Conservation (phyloP, 2,113 vertebrate genomes). For the Mionectes macconnelli region DNA sequence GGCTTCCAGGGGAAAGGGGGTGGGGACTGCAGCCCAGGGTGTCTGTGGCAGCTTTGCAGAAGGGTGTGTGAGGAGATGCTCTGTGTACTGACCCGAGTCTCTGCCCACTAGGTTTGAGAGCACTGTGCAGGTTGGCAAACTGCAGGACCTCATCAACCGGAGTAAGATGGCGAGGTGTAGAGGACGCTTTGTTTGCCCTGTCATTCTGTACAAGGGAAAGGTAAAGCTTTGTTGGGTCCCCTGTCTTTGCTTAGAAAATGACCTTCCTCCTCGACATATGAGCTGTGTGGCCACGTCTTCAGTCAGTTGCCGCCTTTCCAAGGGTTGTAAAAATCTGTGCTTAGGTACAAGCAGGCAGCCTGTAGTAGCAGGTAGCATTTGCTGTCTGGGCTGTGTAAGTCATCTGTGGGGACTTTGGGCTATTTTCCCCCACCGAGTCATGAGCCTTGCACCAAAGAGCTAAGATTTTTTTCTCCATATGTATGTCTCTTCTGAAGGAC, state of each 20-base stretch:
- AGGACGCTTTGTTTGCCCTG: slow-evolving; percentile 94
- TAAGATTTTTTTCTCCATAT: background rate
- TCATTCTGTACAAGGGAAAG: slow-evolving; percentile 98
- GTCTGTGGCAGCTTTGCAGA: background rate
- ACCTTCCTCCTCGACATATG: background rate
- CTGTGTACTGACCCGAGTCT: background rate
- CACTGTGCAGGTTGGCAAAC: slow-evolving; percentile 86
- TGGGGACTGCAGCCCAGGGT: background rate
- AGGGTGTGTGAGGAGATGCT: background rate
- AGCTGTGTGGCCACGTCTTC: background rate
- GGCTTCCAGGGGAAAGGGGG: background rate
- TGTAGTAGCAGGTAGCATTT: background rate
- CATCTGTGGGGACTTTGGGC: background rate
- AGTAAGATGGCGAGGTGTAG: slow-evolving; percentile 96
- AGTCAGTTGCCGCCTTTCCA: background rate
- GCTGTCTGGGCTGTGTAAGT: background rate
- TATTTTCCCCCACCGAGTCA: background rate
- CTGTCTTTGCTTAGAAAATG: background rate
- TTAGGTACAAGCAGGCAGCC: background rate
- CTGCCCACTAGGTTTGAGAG: slow-evolving; percentile 85
- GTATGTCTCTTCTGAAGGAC: background rate
- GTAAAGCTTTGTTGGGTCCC: slow-evolving; percentile 65
- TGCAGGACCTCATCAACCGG: slow-evolving; percentile 93
- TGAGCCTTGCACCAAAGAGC: background rate
- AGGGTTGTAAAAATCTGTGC: background rate